Percentiles rank a stretch among this genome's conserved stretches.
phyloP scores from a whole-genome alignment of 2,888 invertebrate genomes.

The Xiphydria camelus region DNA sequence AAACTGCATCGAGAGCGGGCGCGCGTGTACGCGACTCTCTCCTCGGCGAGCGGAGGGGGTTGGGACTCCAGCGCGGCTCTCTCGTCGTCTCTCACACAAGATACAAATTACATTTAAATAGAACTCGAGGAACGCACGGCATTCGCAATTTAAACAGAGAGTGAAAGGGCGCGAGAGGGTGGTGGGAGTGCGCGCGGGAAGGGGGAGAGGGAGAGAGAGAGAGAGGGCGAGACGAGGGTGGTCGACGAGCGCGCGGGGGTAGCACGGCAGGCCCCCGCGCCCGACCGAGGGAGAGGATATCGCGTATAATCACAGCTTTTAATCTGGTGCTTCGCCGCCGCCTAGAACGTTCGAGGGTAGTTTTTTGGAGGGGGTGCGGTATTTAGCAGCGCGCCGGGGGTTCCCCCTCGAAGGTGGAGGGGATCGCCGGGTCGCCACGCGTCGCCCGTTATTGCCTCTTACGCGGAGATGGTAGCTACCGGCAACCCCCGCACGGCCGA shows the following conservation, averaged over 20 bases:
- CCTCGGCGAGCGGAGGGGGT: not conserved
- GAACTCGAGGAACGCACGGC: slow-evolving; percentile 53
- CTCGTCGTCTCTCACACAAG: slow-evolving; percentile 18
- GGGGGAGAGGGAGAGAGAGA: slow-evolving; percentile 14
- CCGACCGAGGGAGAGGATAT: slow-evolving; percentile 2
- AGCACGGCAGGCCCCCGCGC: slow-evolving; percentile 24
- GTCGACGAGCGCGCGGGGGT: slow-evolving; percentile 10
- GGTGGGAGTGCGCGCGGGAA: slow-evolving; percentile 16
- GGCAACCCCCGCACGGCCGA: slow-evolving; percentile 5
- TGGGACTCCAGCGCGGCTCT: not conserved
- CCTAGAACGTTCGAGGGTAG: slow-evolving; percentile 28
- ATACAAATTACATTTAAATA: slow-evolving; percentile 57
- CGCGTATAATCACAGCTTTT: slow-evolving; percentile 51
- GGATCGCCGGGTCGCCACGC: slow-evolving; percentile 41
- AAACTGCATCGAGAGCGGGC: too few species aligned
- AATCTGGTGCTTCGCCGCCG: slow-evolving; percentile 34
- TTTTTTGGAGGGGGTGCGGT: slow-evolving; percentile 31
- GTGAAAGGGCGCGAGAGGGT: slow-evolving; percentile 15
- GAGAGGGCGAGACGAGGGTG: slow-evolving; percentile 13
- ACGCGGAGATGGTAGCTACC: slow-evolving; percentile 19
- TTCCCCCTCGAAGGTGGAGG: slow-evolving; percentile 28
- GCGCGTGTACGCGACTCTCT: too few species aligned
- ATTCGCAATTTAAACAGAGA: slow-evolving; percentile 55
- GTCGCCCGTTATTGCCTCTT: slow-evolving; percentile 50
- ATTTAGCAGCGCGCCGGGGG: slow-evolving; percentile 49